Percentiles rank a stretch among this genome's conserved stretches.
Evolutionary conservation across 2,888 invertebrate species (phyloP).

Genomic region (Phaonia tiefii): DNA sequence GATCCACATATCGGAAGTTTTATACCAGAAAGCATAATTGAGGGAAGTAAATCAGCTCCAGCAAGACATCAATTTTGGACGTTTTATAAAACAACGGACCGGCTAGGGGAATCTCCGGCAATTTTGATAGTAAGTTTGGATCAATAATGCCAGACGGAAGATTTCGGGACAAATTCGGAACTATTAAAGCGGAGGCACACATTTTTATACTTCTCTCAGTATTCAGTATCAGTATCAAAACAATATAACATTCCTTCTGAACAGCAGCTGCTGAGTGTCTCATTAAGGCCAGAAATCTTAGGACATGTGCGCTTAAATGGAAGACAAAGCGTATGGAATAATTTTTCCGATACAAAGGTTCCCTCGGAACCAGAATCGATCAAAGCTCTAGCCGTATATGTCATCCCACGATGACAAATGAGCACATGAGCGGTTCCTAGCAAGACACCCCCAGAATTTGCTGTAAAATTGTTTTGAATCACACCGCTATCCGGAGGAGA

Average conservation of each 20-base stretch:
- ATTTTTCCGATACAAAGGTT: slow-evolving; percentile 12
- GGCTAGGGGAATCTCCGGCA: not conserved
- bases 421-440: not conserved
- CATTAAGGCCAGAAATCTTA: not conserved
- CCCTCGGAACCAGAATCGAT: slow-evolving; percentile 17
- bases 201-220: not conserved
- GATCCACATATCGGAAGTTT: slow-evolving; percentile 1
- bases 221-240: not conserved
- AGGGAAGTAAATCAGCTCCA: not conserved
- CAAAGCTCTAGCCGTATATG: not conserved
- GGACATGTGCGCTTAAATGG: not conserved
- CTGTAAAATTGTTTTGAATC: too few relatives aligned
- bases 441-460: too few relatives aligned
- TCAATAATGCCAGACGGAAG: not conserved
- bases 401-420: not conserved
- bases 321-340: not conserved
- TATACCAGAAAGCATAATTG: not conserved
- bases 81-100: not conserved
- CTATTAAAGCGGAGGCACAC: not conserved
- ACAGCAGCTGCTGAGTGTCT: not conserved
- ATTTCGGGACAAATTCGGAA: slow-evolving; percentile 32
- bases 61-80: not conserved
- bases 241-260: not conserved
- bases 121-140: not conserved
- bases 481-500: too few relatives aligned